phyloP scores from a whole-genome alignment of 2,113 vertebrate species.

The Fulica atra region DNA sequence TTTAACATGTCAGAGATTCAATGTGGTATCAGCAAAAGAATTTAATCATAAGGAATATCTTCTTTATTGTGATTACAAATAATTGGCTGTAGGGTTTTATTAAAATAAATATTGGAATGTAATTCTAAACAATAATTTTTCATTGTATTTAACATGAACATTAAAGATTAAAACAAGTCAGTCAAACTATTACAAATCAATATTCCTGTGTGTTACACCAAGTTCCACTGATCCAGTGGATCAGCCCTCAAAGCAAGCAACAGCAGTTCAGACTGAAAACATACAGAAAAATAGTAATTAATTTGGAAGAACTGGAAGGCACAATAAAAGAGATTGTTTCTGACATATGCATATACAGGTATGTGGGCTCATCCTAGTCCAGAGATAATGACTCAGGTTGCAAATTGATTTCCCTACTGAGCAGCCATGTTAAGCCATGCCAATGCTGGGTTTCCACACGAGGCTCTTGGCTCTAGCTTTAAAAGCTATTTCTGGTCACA shows the following conservation, averaged over 20 bases:
- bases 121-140: neutral
- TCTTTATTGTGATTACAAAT: neutral
- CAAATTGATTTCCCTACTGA: neutral
- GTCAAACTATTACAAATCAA: neutral
- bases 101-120: neutral
- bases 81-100: neutral
- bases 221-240: neutral
- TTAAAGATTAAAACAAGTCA: neutral
- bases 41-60: neutral
- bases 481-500: neutral
- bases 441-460: neutral
- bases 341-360: neutral
- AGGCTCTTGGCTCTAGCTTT: neutral
- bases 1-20: neutral
- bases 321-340: neutral
- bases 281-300: neutral
- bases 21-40: conserved; percentile 16
- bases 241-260: neutral
- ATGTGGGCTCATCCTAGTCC: neutral
- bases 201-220: neutral
- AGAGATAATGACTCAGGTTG: neutral
- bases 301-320: neutral
- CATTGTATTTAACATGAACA: neutral
- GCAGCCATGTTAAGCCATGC: neutral
- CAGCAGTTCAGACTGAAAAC: neutral